phyloP scores from a whole-genome alignment of 2,113 vertebrate genomes.

The Pavo muticus region DNA sequence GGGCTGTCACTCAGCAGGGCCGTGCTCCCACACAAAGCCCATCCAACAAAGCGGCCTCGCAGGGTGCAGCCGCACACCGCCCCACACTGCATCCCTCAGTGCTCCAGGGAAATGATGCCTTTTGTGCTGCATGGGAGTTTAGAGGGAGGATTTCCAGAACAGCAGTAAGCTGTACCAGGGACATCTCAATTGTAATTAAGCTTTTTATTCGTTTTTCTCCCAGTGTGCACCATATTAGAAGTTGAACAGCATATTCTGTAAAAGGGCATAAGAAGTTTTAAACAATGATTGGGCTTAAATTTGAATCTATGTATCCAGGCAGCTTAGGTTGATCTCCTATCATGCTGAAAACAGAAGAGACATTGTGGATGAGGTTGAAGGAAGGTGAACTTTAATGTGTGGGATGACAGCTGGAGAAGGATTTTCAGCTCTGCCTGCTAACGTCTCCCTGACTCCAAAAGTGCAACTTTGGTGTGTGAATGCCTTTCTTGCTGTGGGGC shows the following conservation, averaged over 20 bases:
- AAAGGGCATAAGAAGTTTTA: background rate
- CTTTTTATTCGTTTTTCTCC: background rate
- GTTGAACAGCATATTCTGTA: background rate
- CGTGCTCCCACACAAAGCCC: background rate
- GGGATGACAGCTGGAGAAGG: background rate
- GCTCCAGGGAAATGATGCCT: constrained; percentile 40
- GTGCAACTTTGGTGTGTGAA: background rate
- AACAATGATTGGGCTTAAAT: background rate
- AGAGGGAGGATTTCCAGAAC: constrained; percentile 44
- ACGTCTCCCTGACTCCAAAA: background rate
- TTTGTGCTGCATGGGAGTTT: constrained; percentile 49
- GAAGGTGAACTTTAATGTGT: background rate
- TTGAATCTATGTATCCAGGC: background rate
- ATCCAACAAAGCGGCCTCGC: constrained; percentile 36
- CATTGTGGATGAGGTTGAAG: background rate
- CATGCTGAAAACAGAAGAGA: background rate
- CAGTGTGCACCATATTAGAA: background rate
- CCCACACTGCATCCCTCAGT: fast-evolving
- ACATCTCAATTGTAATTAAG: constrained; percentile 50
- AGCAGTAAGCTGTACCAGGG: constrained; percentile 6
- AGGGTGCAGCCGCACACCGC: background rate
- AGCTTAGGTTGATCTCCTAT: background rate
- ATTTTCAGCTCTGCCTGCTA: background rate
- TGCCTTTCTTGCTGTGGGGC: fast-evolving
- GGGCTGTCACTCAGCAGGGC: constrained; percentile 52